These are phyloP conservation scores for Acanthochromis polyacanthus DNA, from an alignment of 2,113 vertebrate genomes.

Conservation along the genomic window DNA sequence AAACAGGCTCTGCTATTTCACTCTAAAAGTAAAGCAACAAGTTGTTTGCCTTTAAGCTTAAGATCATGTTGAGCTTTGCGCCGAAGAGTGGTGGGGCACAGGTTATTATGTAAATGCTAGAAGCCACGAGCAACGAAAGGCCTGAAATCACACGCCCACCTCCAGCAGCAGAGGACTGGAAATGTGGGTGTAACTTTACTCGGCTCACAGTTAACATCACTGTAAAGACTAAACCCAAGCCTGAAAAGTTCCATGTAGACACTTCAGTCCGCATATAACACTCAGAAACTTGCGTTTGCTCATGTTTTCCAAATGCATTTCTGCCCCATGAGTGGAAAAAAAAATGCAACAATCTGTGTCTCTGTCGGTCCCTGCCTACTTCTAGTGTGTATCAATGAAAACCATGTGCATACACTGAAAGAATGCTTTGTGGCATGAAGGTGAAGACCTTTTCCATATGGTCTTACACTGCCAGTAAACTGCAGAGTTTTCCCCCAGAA, in stretches of 20 bases:
- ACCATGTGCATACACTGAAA: background rate
- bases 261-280: background rate
- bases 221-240: background rate
- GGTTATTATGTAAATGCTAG: conserved; percentile 35
- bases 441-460: conserved; percentile 4
- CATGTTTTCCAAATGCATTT: conserved; percentile 1
- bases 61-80: background rate
- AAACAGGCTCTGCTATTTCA: background rate
- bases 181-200: conserved; percentile 13
- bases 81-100: conserved; percentile 14
- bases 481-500: background rate
- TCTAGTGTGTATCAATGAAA: background rate
- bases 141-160: conserved; percentile 22
- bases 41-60: background rate
- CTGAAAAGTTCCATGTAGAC: background rate
- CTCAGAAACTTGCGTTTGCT: background rate
- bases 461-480: background rate
- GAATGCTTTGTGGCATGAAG: background rate
- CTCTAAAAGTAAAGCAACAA: background rate
- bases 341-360: background rate
- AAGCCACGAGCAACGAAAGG: conserved; percentile 8
- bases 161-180: conserved; percentile 14
- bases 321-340: background rate
- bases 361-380: background rate
- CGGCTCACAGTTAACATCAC: background rate